phyloP scores from a whole-genome alignment of 2,888 invertebrate genomes.

The Lissonota sp. region DNA sequence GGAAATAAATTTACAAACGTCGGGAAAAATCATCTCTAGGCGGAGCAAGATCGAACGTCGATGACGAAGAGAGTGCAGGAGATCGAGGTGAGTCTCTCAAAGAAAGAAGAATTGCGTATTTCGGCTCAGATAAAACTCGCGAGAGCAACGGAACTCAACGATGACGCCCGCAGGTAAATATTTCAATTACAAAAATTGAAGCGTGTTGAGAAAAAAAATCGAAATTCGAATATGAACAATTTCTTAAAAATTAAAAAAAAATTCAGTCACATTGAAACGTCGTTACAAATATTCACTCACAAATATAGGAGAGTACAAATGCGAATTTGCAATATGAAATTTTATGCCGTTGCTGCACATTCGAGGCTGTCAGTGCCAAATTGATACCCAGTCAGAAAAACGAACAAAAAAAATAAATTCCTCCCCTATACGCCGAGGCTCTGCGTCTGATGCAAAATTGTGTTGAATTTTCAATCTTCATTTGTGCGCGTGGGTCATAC shows the following conservation, averaged over 20 bases:
- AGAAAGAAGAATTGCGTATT: conserved; percentile 88
- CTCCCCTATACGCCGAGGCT: background rate
- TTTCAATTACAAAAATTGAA: background rate
- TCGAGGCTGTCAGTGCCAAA: no score
- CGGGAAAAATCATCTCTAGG: conserved; percentile 75
- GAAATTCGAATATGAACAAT: background rate
- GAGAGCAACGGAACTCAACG: conserved; percentile 89
- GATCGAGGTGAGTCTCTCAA: conserved; percentile 88
- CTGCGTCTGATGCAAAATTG: conserved; percentile 33
- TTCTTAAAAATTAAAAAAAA: no score
- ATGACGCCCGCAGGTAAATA: conserved; percentile 88
- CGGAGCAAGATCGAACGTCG: conserved; percentile 88
- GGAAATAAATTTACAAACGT: background rate
- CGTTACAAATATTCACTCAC: no score
- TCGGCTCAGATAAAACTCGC: conserved; percentile 87
- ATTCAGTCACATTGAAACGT: no score
- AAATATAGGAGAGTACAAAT: no score
- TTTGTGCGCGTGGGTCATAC: background rate
- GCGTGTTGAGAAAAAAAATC: no score
- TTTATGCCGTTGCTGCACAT: no score
- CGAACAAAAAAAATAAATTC: no score
- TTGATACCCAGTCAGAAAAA: no score
- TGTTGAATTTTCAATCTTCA: conserved; percentile 17
- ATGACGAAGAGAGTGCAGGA: conserved; percentile 88
- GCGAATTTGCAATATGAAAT: no score